Base-by-base conservation (phyloP, 2,888 invertebrate genomes). In the Caenorhabditis auriculariae region DNA sequence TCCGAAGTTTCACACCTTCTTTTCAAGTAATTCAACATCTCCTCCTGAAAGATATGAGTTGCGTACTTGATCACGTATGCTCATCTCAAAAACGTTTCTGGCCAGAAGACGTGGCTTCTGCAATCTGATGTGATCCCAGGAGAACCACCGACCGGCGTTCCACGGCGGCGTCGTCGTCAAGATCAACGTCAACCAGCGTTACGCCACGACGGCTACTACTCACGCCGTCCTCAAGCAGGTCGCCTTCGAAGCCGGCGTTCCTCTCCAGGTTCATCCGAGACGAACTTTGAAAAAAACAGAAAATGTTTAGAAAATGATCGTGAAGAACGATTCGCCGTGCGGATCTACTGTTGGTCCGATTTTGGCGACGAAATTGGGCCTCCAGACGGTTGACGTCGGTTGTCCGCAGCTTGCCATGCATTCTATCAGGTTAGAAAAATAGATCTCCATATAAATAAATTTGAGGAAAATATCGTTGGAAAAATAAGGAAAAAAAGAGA, bases 291-390 rank as follows among this genome's bases (percentile, higher is more conserved):
- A n/a, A n/a, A n/a, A n/a, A n/a, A 43, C 42, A 32, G 29, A 24
- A 21, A 15, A 17, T 60, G 72, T 26, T 24, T 73, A 85, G 84
- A 84, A 85, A 62, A 82, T 85, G 72, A 83, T 84, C 5, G 84
- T 85, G 39, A 80, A 83, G 41, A 85, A 85, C 69, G 85, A 85
- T 66, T 82, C 82, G 0, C 81, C 83, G 2, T 85, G 85, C 74
- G 85, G 85, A 19, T 83, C 83, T 4, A 85, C 85, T 19, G 84
- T 85, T 32, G 85, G 85, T 4, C 85, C 85, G n/a, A 84, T 85
- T 54, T 79, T 85, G 78, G 81, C 85, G 1, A 80, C 84, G 28
- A 82, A 82, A 59, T 81, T 85, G 26, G 85, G 85, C 1, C 81
- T 85, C 65, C 80, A 81, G 19, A 84, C 85, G 2, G 75, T 85